Evolutionary conservation across 2,113 vertebrate species (phyloP), one percentile per base, ranked within the genome.

Genomic region (Cyprinodon tularosa): DNA sequence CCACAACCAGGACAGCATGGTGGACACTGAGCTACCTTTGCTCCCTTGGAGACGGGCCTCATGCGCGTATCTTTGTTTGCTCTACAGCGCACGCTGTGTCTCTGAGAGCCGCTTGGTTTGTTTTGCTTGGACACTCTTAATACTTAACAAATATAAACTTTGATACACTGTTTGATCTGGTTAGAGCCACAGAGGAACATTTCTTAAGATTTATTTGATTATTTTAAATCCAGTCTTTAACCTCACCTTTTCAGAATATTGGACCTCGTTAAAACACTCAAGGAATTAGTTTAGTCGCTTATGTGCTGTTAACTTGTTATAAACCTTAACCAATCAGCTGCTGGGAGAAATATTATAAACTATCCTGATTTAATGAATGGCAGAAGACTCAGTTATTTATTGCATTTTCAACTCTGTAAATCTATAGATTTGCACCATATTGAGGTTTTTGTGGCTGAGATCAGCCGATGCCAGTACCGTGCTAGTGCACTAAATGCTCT

Each of bases 21-120:
- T 83, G 93, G 92, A 93, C 86, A 87, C 84, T 74, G 87, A 80
- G 71, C 80, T 84, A 94, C 93, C 93, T 94, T 93, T 93, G 92
- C 70, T 86, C 90, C 84, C 78, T 75, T 36, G 72, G 80, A 78
- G 72, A 71, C 76, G 62, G 3, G 59, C 72, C 29, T 62, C 81
- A 86, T 74, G 66, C 57, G n/a, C 59, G 79, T 87, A 20, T 9
- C n/a, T 57, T 79, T 90, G 79, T 90, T 92, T 93, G 73, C 70
- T 40, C 72, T 78, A 36, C 64, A 73, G 82, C 74, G 81, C 80
- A 83, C 60, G 37, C 37, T 14, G 37, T 74, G 84, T 72, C 82
- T 74, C 48, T 65, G 65, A 22, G 71, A 66, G 77, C 37, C 70
- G 14, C 86, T 61, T 80, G 66, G 4, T 61, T 66, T 9, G 50